phyloP scores from a whole-genome alignment of 2,888 invertebrate genomes.

The Drosophila buzzatii region DNA sequence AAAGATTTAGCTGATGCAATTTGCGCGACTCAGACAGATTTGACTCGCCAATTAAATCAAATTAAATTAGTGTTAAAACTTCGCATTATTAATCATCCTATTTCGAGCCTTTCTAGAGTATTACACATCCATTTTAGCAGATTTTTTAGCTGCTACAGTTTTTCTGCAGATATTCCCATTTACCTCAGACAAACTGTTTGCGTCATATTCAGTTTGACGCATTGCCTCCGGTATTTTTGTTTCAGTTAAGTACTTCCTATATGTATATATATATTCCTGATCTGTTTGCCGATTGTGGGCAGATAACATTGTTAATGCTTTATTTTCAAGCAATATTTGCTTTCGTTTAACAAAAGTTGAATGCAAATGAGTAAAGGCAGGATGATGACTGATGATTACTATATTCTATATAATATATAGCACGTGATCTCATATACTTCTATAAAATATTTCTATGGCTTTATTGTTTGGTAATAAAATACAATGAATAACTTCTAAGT shows the following conservation, averaged over 20 bases:
- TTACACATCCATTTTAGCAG: slow-evolving; percentile 2
- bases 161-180: slow-evolving; percentile 8
- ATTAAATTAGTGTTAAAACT: slow-evolving; percentile 3
- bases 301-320: background rate
- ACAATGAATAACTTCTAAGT: background rate
- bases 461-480: background rate
- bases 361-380: background rate
- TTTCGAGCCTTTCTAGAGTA: background rate
- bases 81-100: slow-evolving; percentile 6
- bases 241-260: background rate
- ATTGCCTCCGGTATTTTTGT: background rate
- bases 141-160: background rate
- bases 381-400: background rate
- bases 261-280: slow-evolving; percentile 1
- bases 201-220: slow-evolving; percentile 8
- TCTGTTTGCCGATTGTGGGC: background rate
- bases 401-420: background rate
- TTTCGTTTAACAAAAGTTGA: background rate
- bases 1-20: background rate
- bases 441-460: background rate
- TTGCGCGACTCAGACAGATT: slow-evolving; percentile 2
- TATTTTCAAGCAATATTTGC: background rate
- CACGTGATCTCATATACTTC: background rate
- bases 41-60: background rate
- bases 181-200: background rate